These are phyloP conservation scores for Iselma pallidipennis DNA, from an alignment of 2,888 invertebrate genomes.

Conservation along the genomic window DNA sequence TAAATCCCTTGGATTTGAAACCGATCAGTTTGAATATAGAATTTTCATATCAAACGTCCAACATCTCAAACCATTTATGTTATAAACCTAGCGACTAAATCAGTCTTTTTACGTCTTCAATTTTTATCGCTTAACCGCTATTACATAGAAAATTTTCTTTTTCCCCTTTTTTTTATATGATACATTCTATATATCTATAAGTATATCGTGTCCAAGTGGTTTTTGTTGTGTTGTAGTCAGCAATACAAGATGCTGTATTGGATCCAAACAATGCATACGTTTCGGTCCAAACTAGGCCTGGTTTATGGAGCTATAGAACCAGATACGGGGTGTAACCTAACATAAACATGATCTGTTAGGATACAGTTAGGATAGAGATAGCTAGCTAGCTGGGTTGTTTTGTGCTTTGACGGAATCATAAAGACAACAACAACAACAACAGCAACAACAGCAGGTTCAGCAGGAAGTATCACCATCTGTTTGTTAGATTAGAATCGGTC, in stretches of 20 bases:
- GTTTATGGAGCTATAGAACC: slow-evolving; percentile 13
- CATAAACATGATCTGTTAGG: neutral
- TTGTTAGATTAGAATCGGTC: slow-evolving; percentile 12
- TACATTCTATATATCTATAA: too few species aligned
- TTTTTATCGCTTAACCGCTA: neutral
- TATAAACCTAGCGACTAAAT: too few species aligned
- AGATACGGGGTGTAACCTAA: neutral
- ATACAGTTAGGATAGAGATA: slow-evolving; percentile 16
- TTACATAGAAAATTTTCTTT: too few species aligned
- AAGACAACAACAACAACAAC: slow-evolving; percentile 35
- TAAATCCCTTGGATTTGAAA: neutral
- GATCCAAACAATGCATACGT: slow-evolving; percentile 17
- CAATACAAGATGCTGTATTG: slow-evolving; percentile 7
- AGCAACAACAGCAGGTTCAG: slow-evolving; percentile 25
- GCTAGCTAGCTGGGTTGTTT: slow-evolving; percentile 1
- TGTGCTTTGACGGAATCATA: slow-evolving; percentile 39
- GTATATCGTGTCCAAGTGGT: neutral
- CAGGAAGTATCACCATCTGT: slow-evolving; percentile 40
- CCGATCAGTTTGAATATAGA: slow-evolving; percentile 5
- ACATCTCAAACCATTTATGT: too few species aligned
- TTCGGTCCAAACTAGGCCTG: slow-evolving; percentile 15
- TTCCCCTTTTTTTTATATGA: too few species aligned
- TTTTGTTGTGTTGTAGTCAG: slow-evolving; percentile 9
- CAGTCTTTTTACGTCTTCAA: neutral
- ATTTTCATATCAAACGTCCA: neutral